Base-by-base conservation (phyloP, 1,140 invertebrate genomes). In the Solenopsis fugax region DNA sequence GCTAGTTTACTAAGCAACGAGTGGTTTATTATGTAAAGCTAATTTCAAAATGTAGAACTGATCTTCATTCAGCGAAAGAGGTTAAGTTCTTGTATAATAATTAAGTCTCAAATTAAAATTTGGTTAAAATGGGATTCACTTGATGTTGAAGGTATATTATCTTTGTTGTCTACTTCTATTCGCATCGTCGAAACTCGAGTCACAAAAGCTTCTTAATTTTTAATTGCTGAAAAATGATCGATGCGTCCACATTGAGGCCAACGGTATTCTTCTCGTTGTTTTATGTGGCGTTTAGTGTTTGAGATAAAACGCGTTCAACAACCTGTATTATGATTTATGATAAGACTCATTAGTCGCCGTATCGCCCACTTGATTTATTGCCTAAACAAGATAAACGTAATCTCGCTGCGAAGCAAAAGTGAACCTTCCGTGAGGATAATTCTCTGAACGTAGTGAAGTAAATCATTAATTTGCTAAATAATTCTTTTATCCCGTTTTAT, bases 271-370 rank as follows among this genome's bases (percentile, higher is more conserved):
- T 71, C 48, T 71, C 29, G 50, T 78, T 67, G n/a, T 80, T 69
- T 67, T 50, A 45, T 78, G n/a, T 34, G 24, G 29, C 13, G 7
- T 41, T 50, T 81, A 54, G 64, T n/a, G 21, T 71, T 81, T 12
- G 50, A 21, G 64, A n/a, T 81, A 71, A 81, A 81, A 56, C 34
- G 62, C 60, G 62, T 7, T 29, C 29, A 69, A 48, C 34, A 67
- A 34, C 9, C 21, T 54, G n/a, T 71, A 81, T 71, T 71, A 81
- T 81, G 77, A 81, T 81, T 81, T 81, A 81, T 81, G 64, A 71
- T 81, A 81, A 41, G 48, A 81, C 34, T 81, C 77, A 81, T 81
- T 81, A 81, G 77, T 81, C 64, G 52, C 52, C 9, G 34, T 54
- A 81, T 50, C 48, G 52, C 48, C 29, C 77, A 54, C 64, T 81